phyloP scores from a whole-genome alignment of 2,113 vertebrate species.

The Peromyscus maniculatus region DNA sequence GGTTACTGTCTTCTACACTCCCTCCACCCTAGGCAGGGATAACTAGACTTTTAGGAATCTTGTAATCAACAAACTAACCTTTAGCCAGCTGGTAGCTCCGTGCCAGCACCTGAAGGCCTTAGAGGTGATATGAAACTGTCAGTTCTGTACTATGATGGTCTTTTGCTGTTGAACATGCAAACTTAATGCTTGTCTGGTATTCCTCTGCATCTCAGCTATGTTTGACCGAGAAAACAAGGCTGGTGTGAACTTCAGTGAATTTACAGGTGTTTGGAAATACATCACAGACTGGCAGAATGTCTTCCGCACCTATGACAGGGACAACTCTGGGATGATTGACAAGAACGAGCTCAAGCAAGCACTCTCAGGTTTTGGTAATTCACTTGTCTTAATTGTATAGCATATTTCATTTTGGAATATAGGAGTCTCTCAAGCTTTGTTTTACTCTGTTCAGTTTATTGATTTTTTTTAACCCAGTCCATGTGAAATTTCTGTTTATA shows the following conservation, averaged over 20 bases:
- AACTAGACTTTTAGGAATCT: background rate
- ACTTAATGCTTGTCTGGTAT: background rate
- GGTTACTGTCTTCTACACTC: background rate
- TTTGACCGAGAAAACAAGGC: constrained; percentile 99
- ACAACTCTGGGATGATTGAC: constrained; percentile 99
- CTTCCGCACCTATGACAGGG: constrained; percentile 97
- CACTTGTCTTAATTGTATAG: constrained; percentile 79
- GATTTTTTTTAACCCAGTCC: background rate
- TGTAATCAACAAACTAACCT: too few species aligned
- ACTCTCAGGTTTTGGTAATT: constrained; percentile 98
- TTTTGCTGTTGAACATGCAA: background rate
- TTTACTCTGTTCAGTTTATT: background rate
- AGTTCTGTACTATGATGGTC: background rate
- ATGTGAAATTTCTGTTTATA: constrained; percentile 33
- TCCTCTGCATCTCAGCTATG: constrained; percentile 91
- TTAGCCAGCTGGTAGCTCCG: accelerated
- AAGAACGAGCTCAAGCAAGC: constrained; percentile 98
- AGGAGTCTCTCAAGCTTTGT: background rate
- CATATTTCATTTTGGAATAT: constrained; percentile 78
- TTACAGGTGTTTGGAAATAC: constrained; percentile 98
- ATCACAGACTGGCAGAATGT: constrained; percentile 99
- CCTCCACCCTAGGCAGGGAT: background rate
- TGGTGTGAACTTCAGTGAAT: constrained; percentile 98
- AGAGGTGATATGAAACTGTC: too few species aligned
- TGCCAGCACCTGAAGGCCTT: background rate